Percentiles rank a stretch among this genome's conserved stretches.
phyloP scores from a whole-genome alignment of 2,797 vertebrate species.

The Huso huso region DNA sequence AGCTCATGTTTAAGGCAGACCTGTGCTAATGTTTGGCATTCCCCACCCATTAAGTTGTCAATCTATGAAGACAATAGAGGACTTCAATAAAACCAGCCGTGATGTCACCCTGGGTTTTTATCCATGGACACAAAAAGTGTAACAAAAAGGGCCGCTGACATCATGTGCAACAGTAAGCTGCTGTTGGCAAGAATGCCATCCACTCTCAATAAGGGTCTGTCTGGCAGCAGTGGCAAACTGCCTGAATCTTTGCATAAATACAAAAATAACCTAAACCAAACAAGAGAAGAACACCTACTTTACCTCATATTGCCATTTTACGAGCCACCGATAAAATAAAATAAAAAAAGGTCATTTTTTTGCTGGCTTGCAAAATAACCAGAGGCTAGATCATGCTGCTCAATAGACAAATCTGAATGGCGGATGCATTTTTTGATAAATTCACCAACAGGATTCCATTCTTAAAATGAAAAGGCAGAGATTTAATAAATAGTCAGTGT shows the following conservation, averaged over 20 bases:
- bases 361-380: too few relatives aligned
- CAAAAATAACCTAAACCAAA: too few relatives aligned
- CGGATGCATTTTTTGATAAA: too few relatives aligned
- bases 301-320: too few relatives aligned
- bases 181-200: conserved; percentile 6
- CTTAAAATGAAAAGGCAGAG: too few relatives aligned
- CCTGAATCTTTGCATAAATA: not conserved
- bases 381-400: not conserved
- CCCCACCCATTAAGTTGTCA: not conserved
- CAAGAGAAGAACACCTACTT: too few relatives aligned
- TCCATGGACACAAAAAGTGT: not conserved
- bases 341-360: too few relatives aligned
- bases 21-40: not conserved
- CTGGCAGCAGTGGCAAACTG: not conserved
- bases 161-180: not conserved
- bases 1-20: too few relatives aligned
- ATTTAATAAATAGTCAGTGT: too few relatives aligned
- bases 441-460: too few relatives aligned
- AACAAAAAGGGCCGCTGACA: not conserved
- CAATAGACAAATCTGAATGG: not conserved
- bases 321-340: too few relatives aligned
- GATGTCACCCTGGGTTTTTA: conserved; percentile 2
- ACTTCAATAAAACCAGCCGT: conserved; percentile 3
- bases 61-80: conserved; percentile 4
- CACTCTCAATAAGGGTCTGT: not conserved